Evolutionary conservation across 2,888 invertebrate species (phyloP).

Genomic region (Clistopyga incitator): DNA sequence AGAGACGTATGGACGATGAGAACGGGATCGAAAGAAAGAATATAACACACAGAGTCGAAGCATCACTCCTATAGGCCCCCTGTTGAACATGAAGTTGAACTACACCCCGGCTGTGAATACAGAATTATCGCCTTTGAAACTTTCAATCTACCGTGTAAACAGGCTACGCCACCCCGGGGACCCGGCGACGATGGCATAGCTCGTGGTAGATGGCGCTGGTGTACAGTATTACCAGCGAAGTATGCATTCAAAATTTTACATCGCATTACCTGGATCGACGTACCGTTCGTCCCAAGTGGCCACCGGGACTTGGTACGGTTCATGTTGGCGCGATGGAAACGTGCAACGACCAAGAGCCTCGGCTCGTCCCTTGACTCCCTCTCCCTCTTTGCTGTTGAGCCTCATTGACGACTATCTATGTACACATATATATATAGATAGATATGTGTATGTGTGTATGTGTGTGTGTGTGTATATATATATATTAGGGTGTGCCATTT

Average conservation of each 20-base stretch:
- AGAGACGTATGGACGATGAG: slow-evolving; percentile 5
- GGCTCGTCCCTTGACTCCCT: slow-evolving; percentile 3
- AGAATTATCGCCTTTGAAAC: slow-evolving; percentile 78
- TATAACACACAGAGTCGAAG: neutral
- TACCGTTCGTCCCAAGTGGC: slow-evolving; percentile 60
- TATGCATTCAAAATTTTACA: slow-evolving; percentile 70
- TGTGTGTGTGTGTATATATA: neutral
- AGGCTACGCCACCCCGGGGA: slow-evolving; percentile 72
- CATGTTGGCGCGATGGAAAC: slow-evolving; percentile 1
- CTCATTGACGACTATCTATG: neutral
- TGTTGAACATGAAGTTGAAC: slow-evolving; percentile 77
- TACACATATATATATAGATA: too few relatives aligned
- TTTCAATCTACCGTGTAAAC: slow-evolving; percentile 77
- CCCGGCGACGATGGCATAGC: slow-evolving; percentile 47
- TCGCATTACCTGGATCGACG: slow-evolving; percentile 59
- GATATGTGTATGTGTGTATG: neutral
- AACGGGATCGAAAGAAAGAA: slow-evolving; percentile 17
- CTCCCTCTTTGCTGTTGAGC: slow-evolving; percentile 2
- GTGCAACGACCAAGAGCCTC: slow-evolving; percentile 4
- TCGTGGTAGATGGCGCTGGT: slow-evolving; percentile 37
- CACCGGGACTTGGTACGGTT: slow-evolving; percentile 28
- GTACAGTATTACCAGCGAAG: slow-evolving; percentile 58
- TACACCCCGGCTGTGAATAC: slow-evolving; percentile 74
- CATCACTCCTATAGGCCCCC: slow-evolving; percentile 71
- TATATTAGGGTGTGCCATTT: neutral